Conservation (phyloP, 2,888 invertebrate species). For the Ophion costatus region DNA sequence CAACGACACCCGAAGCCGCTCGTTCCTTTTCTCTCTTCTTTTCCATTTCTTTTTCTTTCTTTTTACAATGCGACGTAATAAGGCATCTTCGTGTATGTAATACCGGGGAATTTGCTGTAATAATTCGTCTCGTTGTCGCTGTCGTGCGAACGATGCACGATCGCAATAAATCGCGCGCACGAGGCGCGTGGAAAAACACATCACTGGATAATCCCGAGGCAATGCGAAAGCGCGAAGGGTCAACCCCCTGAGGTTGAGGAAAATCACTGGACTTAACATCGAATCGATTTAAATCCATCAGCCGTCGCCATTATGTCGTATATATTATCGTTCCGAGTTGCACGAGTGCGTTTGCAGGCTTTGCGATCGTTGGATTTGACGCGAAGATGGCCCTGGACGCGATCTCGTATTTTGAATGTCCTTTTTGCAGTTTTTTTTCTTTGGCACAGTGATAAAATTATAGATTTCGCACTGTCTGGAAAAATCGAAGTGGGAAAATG, state of each 20-base stretch:
- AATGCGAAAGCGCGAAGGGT: constrained; percentile 13
- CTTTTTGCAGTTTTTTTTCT: not conserved
- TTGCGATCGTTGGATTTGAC: not conserved
- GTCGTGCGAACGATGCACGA: constrained; percentile 3
- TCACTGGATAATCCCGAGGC: constrained; percentile 4
- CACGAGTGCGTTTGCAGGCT: constrained; percentile 25
- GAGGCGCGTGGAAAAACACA: constrained; percentile 5
- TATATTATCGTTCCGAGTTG: constrained; percentile 6
- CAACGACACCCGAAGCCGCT: constrained; percentile 44
- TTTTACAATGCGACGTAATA: constrained; percentile 53
- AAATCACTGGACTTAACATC: constrained; percentile 53
- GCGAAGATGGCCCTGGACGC: not conserved
- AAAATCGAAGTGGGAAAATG: too few species aligned
- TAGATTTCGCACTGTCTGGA: too few species aligned
- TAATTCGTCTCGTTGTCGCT: constrained; percentile 61
- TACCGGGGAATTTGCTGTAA: constrained; percentile 63
- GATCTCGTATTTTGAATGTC: not conserved
- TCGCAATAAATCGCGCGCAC: constrained; percentile 33
- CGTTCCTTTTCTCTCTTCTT: constrained; percentile 11
- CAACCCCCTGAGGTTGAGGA: constrained; percentile 1
- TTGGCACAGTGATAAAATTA: too few species aligned
- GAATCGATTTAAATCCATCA: constrained; percentile 55
- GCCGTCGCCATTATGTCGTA: constrained; percentile 23
- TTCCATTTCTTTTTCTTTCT: constrained; percentile 11
- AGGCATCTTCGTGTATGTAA: constrained; percentile 60